A percentile compares a stretch with the other conserved stretches of the same genome.
These are phyloP conservation scores for Sebastes itinus DNA, from an alignment of 2,797 vertebrate species.

Conservation along the genomic window DNA sequence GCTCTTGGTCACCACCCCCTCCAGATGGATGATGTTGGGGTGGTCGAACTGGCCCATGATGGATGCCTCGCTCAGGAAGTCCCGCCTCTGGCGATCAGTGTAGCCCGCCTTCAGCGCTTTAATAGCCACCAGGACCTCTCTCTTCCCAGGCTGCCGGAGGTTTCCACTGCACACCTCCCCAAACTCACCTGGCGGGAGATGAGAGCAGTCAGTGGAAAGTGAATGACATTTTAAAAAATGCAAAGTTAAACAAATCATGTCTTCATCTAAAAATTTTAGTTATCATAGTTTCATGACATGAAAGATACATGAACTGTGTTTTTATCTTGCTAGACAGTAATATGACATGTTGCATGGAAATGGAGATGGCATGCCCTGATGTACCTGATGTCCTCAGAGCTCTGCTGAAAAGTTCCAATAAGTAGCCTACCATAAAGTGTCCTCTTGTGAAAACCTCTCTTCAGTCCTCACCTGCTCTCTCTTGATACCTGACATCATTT, in stretches of 20 bases:
- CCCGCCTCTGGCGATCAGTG: constrained; percentile 93
- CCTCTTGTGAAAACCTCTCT: no score
- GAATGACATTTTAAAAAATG: neutral
- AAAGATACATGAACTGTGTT: neutral
- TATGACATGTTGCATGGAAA: neutral
- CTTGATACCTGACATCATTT: neutral
- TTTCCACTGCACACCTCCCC: constrained; percentile 97
- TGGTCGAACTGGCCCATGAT: constrained; percentile 99
- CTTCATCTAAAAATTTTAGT: neutral
- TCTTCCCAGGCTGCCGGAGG: constrained; percentile 91
- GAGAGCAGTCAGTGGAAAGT: neutral
- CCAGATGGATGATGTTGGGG: constrained; percentile 96
- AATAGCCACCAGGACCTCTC: constrained; percentile 95
- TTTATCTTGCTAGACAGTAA: neutral
- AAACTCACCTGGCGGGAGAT: constrained; percentile 87
- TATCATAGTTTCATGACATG: neutral
- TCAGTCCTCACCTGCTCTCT: no score
- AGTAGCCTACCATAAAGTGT: neutral
- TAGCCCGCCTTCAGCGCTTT: constrained; percentile 96
- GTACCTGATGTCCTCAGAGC: neutral
- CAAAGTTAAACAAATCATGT: neutral
- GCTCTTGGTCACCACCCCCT: constrained; percentile 97
- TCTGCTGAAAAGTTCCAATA: neutral
- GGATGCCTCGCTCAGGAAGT: constrained; percentile 94
- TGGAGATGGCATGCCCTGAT: neutral